These are phyloP conservation scores for Shinisaurus crocodilurus DNA, from an alignment of 2,113 vertebrate genomes.

Conservation along the genomic window DNA sequence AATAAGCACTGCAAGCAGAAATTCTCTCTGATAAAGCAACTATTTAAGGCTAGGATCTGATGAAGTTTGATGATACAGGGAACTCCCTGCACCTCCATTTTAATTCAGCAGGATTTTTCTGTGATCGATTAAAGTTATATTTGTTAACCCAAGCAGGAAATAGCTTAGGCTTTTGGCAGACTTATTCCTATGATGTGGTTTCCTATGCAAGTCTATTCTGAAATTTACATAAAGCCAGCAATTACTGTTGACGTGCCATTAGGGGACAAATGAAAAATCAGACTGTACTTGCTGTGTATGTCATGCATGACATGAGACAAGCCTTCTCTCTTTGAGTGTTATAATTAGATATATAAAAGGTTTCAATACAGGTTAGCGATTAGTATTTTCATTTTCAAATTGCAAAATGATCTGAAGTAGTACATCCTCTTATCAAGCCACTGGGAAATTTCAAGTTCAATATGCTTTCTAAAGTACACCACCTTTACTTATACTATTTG, in stretches of 20 bases:
- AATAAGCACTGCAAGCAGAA: not conserved
- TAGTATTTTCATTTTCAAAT: not conserved
- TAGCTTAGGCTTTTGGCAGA: not conserved
- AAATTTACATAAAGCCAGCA: conserved; percentile 11
- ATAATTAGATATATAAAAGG: conserved; percentile 16
- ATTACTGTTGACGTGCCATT: conserved; percentile 12
- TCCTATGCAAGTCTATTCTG: not conserved
- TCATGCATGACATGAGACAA: not conserved
- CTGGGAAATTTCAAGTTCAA: not conserved
- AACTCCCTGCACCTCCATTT: not conserved
- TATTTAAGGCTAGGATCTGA: not conserved
- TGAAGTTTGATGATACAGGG: not conserved
- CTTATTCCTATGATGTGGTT: not conserved
- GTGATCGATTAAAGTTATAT: not conserved
- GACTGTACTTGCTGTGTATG: not conserved
- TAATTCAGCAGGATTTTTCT: not conserved
- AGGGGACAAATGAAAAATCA: not conserved
- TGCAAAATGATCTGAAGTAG: not conserved
- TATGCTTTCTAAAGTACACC: not conserved
- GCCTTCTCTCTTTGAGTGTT: not conserved
- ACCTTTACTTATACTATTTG: not conserved
- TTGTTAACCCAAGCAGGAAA: not conserved
- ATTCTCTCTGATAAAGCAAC: not conserved
- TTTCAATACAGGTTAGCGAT: not conserved
- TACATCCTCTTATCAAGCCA: not conserved